Percentiles rank a stretch among this genome's conserved stretches.
phyloP scores from a whole-genome alignment of 2,113 vertebrate genomes.

The Bothrops jararaca region DNA sequence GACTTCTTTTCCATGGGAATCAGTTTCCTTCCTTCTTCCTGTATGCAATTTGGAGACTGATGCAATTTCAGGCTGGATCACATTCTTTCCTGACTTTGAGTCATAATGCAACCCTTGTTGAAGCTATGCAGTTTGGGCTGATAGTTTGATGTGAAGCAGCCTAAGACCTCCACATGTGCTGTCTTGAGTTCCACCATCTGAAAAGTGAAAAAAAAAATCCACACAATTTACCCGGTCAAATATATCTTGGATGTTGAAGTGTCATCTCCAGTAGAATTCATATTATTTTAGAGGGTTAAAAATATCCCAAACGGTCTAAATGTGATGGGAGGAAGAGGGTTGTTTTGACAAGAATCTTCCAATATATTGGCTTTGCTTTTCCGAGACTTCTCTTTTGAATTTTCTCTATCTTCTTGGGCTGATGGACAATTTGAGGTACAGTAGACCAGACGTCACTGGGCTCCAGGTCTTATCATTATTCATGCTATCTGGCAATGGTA shows the following conservation, averaged over 20 bases:
- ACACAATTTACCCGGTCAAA: background rate
- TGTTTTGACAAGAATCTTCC: background rate
- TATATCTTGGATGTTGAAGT: background rate
- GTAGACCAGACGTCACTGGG: background rate
- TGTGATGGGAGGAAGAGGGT: background rate
- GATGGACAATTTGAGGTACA: background rate
- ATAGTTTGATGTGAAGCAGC: too few relatives aligned
- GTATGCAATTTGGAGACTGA: background rate
- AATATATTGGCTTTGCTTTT: background rate
- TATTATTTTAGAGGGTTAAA: background rate
- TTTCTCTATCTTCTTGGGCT: background rate
- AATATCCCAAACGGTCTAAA: background rate
- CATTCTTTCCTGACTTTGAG: background rate
- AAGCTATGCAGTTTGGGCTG: background rate
- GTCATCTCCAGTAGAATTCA: background rate
- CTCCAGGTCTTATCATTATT: background rate
- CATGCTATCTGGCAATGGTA: background rate
- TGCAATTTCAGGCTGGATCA: background rate
- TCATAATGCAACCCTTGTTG: background rate
- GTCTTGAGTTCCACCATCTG: background rate
- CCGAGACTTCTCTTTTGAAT: background rate
- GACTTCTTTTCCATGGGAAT: constrained; percentile 10
- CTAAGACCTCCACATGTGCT: too few relatives aligned
- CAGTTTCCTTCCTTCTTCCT: constrained; percentile 17
- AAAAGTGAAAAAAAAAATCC: background rate